Conservation (phyloP, 2,113 vertebrate species). For the Notarius quadriscutis region DNA sequence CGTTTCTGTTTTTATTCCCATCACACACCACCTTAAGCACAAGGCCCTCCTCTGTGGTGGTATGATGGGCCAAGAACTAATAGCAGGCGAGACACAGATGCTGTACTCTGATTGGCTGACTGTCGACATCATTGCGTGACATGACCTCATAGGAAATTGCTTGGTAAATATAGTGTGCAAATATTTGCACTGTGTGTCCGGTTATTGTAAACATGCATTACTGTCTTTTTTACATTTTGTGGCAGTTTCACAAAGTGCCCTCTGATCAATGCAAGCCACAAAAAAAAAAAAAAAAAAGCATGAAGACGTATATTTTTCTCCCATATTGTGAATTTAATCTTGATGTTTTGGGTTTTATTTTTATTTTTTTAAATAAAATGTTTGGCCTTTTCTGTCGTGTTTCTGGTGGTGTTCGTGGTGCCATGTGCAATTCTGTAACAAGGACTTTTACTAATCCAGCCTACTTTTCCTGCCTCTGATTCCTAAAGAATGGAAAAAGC, state of each 20-base stretch:
- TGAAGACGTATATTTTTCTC: neutral
- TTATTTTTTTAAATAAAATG: neutral
- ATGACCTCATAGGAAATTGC: neutral
- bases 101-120: neutral
- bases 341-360: neutral
- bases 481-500: neutral
- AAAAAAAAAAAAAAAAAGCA: neutral
- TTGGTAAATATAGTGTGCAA: neutral
- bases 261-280: neutral
- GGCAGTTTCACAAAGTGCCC: neutral
- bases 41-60: neutral
- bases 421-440: neutral
- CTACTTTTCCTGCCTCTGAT: neutral
- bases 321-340: neutral
- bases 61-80: neutral
- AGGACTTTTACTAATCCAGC: constrained; percentile 3
- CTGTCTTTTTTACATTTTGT: too few relatives aligned
- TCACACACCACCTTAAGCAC: neutral
- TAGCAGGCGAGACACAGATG: neutral
- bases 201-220: neutral
- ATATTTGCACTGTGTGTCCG: neutral
- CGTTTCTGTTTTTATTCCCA: neutral
- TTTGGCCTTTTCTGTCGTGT: neutral
- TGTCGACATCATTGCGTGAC: neutral
- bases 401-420: neutral